phyloP scores from a whole-genome alignment of 2,113 vertebrate species.

The Hippolais icterina region DNA sequence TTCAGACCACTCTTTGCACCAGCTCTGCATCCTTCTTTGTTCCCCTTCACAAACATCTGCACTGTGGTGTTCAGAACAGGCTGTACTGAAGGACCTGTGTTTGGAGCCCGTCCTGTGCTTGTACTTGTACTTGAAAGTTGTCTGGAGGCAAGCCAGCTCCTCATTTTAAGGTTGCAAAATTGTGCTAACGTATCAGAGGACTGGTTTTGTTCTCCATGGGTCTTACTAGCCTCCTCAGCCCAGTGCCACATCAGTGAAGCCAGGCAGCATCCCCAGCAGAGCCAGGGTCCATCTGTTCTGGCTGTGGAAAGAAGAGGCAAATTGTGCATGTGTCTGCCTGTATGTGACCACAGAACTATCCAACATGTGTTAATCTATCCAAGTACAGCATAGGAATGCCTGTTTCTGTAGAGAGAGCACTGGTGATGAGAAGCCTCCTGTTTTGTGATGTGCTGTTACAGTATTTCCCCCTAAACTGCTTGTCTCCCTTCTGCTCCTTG shows the following conservation, averaged over 20 bases:
- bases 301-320: neutral
- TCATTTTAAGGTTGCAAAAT: slow-evolving; percentile 1
- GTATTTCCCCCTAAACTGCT: neutral
- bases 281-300: neutral
- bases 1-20: neutral
- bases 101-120: slow-evolving; percentile 10
- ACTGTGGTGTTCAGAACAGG: slow-evolving; percentile 7
- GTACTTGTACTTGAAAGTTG: neutral
- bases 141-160: slow-evolving; percentile 2
- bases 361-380: neutral
- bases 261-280: neutral
- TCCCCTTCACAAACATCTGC: neutral
- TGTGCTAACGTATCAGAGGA: neutral
- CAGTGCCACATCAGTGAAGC: neutral
- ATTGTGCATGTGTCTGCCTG: neutral
- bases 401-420: neutral
- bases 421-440: neutral
- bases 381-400: neutral
- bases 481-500: neutral
- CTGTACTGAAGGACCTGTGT: slow-evolving; percentile 13
- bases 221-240: neutral
- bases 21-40: neutral
- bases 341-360: neutral
- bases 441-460: neutral
- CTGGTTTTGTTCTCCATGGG: neutral